phyloP scores from a whole-genome alignment of 2,113 vertebrate genomes.

The Pelvicachromis taeniatus region DNA sequence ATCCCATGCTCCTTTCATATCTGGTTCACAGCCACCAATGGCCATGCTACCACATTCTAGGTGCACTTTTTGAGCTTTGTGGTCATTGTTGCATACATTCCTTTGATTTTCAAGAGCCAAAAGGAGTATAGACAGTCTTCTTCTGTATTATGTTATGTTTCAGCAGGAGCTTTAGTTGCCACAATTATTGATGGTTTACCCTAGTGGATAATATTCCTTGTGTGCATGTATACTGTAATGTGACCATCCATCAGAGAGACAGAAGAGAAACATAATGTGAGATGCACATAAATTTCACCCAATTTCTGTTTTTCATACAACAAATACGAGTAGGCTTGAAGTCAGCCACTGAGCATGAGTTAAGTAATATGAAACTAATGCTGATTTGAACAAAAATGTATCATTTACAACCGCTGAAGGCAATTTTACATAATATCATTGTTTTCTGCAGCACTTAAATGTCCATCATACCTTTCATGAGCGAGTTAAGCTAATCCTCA shows the following conservation, averaged over 20 bases:
- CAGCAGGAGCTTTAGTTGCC: neutral
- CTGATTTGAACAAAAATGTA: neutral
- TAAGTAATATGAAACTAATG: neutral
- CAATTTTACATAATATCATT: neutral
- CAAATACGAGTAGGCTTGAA: neutral
- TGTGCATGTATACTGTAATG: neutral
- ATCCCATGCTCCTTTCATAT: neutral
- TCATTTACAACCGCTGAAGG: neutral
- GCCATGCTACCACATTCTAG: neutral
- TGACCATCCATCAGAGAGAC: neutral
- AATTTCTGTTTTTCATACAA: neutral
- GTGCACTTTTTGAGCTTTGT: neutral
- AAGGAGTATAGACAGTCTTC: neutral
- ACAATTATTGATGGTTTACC: neutral
- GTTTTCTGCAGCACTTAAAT: neutral
- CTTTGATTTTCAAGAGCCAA: neutral
- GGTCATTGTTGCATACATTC: neutral
- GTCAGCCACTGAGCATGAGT: neutral
- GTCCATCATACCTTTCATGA: neutral
- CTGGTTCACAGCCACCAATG: neutral
- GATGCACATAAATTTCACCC: neutral
- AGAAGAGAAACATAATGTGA: neutral
- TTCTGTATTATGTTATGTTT: neutral
- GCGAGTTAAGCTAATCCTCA: neutral
- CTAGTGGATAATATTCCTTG: neutral